Evolutionary conservation across 2,888 invertebrate genomes (phyloP), one percentile per base, ranked within the genome.

Genomic region (Prosopocoilus inquinatus): DNA sequence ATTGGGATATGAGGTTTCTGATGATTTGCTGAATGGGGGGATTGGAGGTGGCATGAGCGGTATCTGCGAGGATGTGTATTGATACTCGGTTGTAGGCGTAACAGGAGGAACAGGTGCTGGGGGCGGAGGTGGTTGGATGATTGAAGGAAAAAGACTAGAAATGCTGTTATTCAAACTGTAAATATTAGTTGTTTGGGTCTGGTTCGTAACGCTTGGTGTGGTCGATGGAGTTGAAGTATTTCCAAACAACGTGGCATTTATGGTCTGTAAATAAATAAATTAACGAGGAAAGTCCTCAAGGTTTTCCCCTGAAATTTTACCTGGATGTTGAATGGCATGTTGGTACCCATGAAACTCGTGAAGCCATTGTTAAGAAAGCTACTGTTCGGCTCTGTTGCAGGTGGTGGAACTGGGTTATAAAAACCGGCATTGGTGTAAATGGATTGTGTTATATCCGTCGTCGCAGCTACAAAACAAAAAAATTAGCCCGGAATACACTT

Each of bases 321-420:
- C 61, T 72, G 67, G 48, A 82, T 76, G 62, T 80, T 84, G 68
- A 86, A 86, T 20, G 84, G 82, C 64, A 85, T 75, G 62, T 82
- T 82, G 44, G 83, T 82, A 61, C 85, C 85, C 70, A 87, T 81
- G 65, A 86, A 87, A 63, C 85, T 86, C 3, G 83, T 78, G 65
- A 84, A 86, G 41, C 85, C 85, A 66, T 83, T 84, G 15, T 72
- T 69, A 20, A 67, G 55, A 59, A 73, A 74, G 53, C 57, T 66
- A 15, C 47, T 46, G 3, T 55, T 58, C 39, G 70, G 67, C 12
- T 64, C 61, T 1, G 62, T 54, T 2, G 63, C 55, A 38, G 67
- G 65, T 2, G 71, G 64, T 16, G 72, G 68, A 2, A 74, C 71
- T 4, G 81, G 80, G 59, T 81, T 81, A 60, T 82, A 82, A 64